Percentiles rank a stretch among this genome's conserved stretches.
phyloP scores from a whole-genome alignment of 2,797 vertebrate genomes.

The Stomatorhinus walkeri region DNA sequence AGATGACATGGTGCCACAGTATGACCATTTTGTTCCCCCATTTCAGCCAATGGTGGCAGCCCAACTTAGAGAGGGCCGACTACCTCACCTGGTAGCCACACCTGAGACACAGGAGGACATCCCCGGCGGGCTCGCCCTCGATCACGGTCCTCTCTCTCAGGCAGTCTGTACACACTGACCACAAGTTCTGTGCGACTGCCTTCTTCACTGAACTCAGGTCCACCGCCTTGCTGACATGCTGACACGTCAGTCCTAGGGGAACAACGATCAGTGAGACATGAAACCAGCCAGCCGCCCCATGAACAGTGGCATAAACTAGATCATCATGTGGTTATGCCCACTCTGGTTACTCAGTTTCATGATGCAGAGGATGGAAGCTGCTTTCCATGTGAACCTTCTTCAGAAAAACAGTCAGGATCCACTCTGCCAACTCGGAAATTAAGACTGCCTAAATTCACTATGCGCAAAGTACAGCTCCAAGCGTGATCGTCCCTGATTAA shows the following conservation, averaged over 20 bases:
- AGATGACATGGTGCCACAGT: background rate
- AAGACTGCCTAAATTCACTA: background rate
- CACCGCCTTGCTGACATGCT: conserved; percentile 83
- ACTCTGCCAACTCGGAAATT: background rate
- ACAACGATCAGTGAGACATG: background rate
- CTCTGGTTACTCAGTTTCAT: background rate
- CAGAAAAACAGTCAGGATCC: background rate
- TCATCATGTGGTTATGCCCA: background rate
- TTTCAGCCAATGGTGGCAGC: background rate
- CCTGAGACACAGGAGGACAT: conserved; percentile 86
- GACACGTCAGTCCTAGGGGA: conserved; percentile 75
- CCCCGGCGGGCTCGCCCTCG: conserved; percentile 63
- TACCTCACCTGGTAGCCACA: conserved; percentile 84
- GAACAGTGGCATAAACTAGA: background rate
- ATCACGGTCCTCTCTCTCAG: conserved; percentile 75
- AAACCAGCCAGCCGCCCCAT: background rate
- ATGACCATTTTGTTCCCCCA: background rate
- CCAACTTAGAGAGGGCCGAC: background rate
- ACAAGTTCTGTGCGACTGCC: conserved; percentile 70
- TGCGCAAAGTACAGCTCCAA: background rate
- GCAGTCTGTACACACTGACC: conserved; percentile 84
- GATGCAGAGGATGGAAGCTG: conserved; percentile 16
- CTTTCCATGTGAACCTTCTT: background rate
- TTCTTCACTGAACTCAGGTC: conserved; percentile 86
- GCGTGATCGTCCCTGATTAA: background rate